Conservation (phyloP, 2,797 vertebrate genomes). For the Gymnothorax javanicus region DNA sequence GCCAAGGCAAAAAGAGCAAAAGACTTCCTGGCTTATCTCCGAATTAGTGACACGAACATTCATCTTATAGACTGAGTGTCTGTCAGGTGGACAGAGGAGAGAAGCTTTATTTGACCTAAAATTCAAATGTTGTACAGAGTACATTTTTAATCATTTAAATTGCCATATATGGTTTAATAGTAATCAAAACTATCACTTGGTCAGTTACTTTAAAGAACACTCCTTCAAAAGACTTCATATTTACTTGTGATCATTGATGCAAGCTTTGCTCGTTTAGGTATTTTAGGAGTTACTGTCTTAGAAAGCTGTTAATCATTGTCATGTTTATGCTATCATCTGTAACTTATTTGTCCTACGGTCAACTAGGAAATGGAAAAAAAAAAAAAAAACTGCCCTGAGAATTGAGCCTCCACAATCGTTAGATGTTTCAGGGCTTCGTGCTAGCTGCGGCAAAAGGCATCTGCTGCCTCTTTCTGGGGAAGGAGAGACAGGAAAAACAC, state of each 20-base stretch:
- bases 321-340: conserved; percentile 52
- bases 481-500: neutral
- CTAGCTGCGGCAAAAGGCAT: neutral
- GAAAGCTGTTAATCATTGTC: conserved; percentile 65
- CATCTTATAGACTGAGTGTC: too few relatives aligned
- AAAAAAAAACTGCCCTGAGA: neutral
- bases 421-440: neutral
- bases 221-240: conserved; percentile 8
- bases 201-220: neutral
- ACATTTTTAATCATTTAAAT: too few relatives aligned
- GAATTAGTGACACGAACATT: too few relatives aligned
- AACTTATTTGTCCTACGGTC: conserved; percentile 39
- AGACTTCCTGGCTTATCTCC: too few relatives aligned
- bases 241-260: conserved; percentile 24
- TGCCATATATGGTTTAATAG: too few relatives aligned
- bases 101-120: too few relatives aligned
- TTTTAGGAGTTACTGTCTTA: conserved; percentile 47
- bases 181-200: too few relatives aligned
- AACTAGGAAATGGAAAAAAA: conserved; percentile 46
- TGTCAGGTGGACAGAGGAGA: too few relatives aligned
- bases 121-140: too few relatives aligned
- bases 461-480: neutral
- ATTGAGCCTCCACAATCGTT: neutral
- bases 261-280: conserved; percentile 45
- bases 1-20: too few relatives aligned